Percentiles rank a stretch among this genome's conserved stretches.
phyloP scores from a whole-genome alignment of 1,140 invertebrate species.

The Zaprionus taronus region DNA sequence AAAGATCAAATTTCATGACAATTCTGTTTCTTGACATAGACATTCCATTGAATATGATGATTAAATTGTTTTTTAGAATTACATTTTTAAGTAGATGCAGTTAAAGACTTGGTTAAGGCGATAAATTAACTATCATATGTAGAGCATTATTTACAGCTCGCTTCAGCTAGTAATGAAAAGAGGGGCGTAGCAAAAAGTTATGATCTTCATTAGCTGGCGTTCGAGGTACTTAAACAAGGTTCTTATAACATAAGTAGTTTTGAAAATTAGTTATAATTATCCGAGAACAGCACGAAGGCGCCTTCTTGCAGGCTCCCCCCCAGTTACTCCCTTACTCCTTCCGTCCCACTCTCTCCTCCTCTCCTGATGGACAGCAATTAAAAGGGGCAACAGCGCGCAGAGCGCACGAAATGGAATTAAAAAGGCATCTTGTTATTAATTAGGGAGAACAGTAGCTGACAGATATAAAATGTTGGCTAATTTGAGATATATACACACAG shows the following conservation, averaged over 20 bases:
- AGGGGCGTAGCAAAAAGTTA: background rate
- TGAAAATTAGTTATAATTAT: constrained; percentile 73
- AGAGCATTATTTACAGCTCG: background rate
- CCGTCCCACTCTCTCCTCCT: background rate
- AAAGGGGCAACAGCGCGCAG: constrained; percentile 79
- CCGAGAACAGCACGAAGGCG: constrained; percentile 57
- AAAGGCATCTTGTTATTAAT: constrained; percentile 84
- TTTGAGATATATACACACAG: constrained; percentile 74
- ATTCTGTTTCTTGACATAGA: background rate
- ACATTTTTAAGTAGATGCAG: background rate
- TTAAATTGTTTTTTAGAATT: background rate
- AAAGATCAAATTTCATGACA: no score
- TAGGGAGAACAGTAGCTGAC: constrained; percentile 84
- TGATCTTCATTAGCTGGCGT: constrained; percentile 6
- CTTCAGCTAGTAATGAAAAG: background rate
- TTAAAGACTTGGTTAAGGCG: background rate
- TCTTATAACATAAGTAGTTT: constrained; percentile 41
- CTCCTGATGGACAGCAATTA: constrained; percentile 60
- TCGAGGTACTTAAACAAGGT: background rate
- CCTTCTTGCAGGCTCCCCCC: constrained; percentile 19
- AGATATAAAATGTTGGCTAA: constrained; percentile 84
- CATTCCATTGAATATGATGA: background rate
- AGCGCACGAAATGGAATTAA: constrained; percentile 82
- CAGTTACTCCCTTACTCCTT: background rate
- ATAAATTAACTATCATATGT: background rate